These are phyloP conservation scores for Pseudolaguvia tuberculata DNA, from an alignment of 2,113 vertebrate genomes.

Conservation along the genomic window DNA sequence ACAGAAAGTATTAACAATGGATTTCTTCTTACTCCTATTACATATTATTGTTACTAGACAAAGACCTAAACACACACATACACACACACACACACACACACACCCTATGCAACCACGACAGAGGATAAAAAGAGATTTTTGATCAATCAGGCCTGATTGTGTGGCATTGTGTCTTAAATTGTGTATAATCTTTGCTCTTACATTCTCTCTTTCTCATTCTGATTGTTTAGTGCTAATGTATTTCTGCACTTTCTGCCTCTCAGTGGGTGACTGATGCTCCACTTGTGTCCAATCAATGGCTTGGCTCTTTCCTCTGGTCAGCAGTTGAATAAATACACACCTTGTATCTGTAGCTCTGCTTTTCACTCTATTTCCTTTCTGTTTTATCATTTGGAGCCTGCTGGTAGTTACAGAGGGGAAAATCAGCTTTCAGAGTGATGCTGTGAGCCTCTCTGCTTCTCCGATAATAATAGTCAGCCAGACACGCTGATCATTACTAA, in stretches of 20 bases:
- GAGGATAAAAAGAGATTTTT: not conserved
- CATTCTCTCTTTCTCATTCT: slow-evolving; percentile 1
- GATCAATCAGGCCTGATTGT: not conserved
- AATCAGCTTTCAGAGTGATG: slow-evolving; percentile 7
- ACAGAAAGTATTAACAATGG: not conserved
- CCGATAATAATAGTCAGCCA: slow-evolving; percentile 32
- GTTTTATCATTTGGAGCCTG: slow-evolving; percentile 5
- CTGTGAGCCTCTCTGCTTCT: slow-evolving; percentile 27
- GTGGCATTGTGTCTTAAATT: not conserved
- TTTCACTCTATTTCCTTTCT: slow-evolving; percentile 1
- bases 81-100: slow-evolving; percentile 27
- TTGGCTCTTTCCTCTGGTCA: slow-evolving; percentile 61
- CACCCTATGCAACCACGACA: no score
- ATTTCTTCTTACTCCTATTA: not conserved
- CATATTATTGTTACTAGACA: not conserved
- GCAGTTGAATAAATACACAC: slow-evolving; percentile 47
- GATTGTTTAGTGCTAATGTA: slow-evolving; percentile 38
- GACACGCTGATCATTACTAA: slow-evolving; percentile 20
- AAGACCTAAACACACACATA: slow-evolving; percentile 20
- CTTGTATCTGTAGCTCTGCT: not conserved
- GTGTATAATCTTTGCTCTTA: slow-evolving; percentile 38
- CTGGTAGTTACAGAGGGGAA: not conserved
- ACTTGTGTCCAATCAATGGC: slow-evolving; percentile 58
- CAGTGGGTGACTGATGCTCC: slow-evolving; percentile 60
- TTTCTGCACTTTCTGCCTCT: slow-evolving; percentile 48